Evolutionary conservation across 2,888 invertebrate genomes (phyloP).

Genomic region (Troides oblongomaculatus): DNA sequence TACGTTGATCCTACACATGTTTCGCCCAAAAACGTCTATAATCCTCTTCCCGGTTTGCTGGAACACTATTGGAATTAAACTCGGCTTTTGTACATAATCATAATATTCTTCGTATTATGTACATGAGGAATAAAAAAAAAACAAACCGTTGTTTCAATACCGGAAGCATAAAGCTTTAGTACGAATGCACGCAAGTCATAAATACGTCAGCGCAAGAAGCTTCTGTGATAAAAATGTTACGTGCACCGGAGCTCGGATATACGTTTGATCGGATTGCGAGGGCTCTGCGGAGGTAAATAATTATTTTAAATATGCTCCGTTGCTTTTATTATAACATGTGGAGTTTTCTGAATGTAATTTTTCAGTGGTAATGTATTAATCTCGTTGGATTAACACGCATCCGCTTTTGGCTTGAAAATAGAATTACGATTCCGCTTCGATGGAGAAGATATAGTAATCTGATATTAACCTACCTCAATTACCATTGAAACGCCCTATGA

Average conservation of each 20-base stretch:
- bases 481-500: too few relatives aligned
- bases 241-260: conserved; percentile 21
- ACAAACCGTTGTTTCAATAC: conserved; percentile 17
- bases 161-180: conserved; percentile 17
- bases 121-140: not conserved
- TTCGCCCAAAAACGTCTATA: too few relatives aligned
- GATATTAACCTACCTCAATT: too few relatives aligned
- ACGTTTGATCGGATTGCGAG: conserved; percentile 14
- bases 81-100: too few relatives aligned
- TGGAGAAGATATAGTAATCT: too few relatives aligned
- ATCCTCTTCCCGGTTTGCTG: too few relatives aligned
- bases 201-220: conserved; percentile 26
- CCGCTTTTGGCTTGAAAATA: not conserved
- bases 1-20: too few relatives aligned
- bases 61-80: too few relatives aligned
- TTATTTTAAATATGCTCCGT: conserved; percentile 19
- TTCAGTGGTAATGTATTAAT: not conserved
- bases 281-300: conserved; percentile 7
- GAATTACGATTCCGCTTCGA: not conserved
- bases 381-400: not conserved
- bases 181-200: conserved; percentile 24
- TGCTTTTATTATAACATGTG: conserved; percentile 2
- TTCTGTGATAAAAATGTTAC: conserved; percentile 22
- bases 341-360: not conserved
- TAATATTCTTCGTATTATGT: too few relatives aligned